Conservation (phyloP, 64 coral and sea anemone species). For the Stichodactyla mertensii region DNA sequence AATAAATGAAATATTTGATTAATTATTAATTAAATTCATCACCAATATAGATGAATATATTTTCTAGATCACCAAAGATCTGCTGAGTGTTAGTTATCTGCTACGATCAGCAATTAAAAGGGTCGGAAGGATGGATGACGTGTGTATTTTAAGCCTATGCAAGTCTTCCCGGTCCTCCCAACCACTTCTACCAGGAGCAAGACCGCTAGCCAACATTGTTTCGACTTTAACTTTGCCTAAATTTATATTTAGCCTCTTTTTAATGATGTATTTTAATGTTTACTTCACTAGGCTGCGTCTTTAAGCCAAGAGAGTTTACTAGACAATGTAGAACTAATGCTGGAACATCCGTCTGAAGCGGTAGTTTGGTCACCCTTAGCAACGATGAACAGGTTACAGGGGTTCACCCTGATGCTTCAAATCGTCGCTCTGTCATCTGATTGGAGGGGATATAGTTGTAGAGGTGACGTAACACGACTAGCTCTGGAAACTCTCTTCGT, state of each 20-base stretch:
- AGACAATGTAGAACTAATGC: slow-evolving; percentile 78
- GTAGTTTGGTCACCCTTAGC: slow-evolving; percentile 55
- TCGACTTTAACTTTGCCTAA: too few relatives aligned
- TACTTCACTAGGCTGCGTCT: slow-evolving; percentile 47
- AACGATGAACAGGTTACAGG: slow-evolving; percentile 94
- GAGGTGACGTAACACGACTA: slow-evolving; percentile 82
- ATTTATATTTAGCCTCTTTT: background rate
- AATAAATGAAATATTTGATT: too few relatives aligned
- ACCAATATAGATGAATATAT: too few relatives aligned
- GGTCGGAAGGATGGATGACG: too few relatives aligned
- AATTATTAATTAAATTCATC: too few relatives aligned
- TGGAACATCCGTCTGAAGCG: slow-evolving; percentile 49
- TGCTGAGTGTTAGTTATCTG: too few relatives aligned
- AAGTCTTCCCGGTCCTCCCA: too few relatives aligned
- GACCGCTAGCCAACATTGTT: too few relatives aligned
- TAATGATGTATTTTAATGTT: slow-evolving; percentile 7
- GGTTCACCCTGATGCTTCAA: slow-evolving; percentile 81
- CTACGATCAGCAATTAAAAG: too few relatives aligned
- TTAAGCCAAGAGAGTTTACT: slow-evolving; percentile 59
- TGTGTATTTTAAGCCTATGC: too few relatives aligned
- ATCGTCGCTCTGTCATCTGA: slow-evolving; percentile 83
- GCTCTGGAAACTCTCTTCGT: slow-evolving; percentile 84
- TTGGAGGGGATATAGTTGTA: slow-evolving; percentile 72
- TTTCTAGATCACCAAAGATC: too few relatives aligned
- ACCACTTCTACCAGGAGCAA: too few relatives aligned